phyloP scores from a whole-genome alignment of 53 echinoderm and acorn worm genomes.

The Apostichopus leukothele region DNA sequence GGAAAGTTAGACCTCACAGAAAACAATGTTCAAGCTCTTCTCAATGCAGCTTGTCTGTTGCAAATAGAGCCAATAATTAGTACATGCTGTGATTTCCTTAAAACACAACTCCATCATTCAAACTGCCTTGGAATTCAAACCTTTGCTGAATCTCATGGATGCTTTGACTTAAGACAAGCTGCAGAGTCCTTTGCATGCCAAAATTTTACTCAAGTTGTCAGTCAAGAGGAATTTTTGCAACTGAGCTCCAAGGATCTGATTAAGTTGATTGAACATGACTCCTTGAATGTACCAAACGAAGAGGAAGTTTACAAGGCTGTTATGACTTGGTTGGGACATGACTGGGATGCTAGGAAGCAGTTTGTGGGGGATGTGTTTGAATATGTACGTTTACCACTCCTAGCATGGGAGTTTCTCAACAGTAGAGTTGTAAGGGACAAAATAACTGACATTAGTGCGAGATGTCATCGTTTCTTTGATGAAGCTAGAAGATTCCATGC shows the following conservation, averaged over 20 bases:
- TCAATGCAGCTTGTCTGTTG: conserved; percentile 79
- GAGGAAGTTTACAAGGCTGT: conserved; percentile 85
- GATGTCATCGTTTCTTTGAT: conserved; percentile 76
- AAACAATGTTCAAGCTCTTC: conserved; percentile 80
- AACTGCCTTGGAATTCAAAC: conserved; percentile 90
- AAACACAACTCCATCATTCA: conserved; percentile 83
- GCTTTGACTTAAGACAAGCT: conserved; percentile 78
- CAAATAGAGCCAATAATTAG: conserved; percentile 79
- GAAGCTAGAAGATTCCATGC: conserved; percentile 92
- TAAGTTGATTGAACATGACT: conserved; percentile 75
- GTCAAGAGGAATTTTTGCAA: conserved; percentile 85
- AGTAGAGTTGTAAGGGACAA: conserved; percentile 75
- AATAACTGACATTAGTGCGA: conserved; percentile 61
- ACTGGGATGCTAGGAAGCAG: conserved; percentile 48
- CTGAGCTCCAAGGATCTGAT: conserved; percentile 67
- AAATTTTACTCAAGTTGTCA: conserved; percentile 74
- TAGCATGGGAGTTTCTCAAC: conserved; percentile 96
- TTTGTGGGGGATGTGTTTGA: conserved; percentile 79
- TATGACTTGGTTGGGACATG: conserved; percentile 74
- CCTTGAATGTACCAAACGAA: conserved; percentile 81
- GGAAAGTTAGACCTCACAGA: conserved; percentile 73
- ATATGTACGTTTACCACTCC: conserved; percentile 86
- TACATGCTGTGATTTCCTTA: conserved; percentile 77
- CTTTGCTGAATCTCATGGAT: conserved; percentile 87
- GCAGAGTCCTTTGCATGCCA: conserved; percentile 74